Conservation (phyloP, 2,113 vertebrate species). For the Choloepus hoffmanni region DNA sequence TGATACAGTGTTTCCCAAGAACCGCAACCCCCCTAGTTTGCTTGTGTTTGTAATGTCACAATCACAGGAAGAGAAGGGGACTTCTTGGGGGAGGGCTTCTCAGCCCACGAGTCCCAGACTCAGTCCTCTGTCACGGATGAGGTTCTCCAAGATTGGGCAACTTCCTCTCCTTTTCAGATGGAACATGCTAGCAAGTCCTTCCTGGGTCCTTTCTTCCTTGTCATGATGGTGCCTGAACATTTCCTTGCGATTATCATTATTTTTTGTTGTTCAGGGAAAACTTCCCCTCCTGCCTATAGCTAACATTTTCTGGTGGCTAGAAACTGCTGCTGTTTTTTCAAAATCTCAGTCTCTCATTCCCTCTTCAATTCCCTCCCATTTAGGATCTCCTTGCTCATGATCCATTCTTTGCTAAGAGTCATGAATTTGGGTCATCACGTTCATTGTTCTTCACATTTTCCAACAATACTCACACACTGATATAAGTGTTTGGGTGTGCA, state of each 20-base stretch:
- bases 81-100: not conserved
- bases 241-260: too few species aligned
- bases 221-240: not conserved
- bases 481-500: too few species aligned
- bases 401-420: not conserved
- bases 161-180: not conserved
- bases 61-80: not conserved
- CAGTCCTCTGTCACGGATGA: too few species aligned
- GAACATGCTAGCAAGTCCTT: not conserved
- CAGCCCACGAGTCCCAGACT: not conserved
- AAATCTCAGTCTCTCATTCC: not conserved
- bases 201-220: not conserved
- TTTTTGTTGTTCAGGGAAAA: not conserved
- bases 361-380: not conserved
- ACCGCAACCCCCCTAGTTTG: not conserved
- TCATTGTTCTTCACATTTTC: not conserved
- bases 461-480: too few species aligned
- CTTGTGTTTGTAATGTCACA: not conserved
- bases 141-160: not conserved
- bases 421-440: not conserved
- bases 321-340: not conserved
- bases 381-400: too few species aligned
- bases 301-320: not conserved
- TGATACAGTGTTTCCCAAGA: not conserved
- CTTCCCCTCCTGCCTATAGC: not conserved